phyloP scores from a whole-genome alignment of 2,888 invertebrate species.

The Chironomus riparius region DNA sequence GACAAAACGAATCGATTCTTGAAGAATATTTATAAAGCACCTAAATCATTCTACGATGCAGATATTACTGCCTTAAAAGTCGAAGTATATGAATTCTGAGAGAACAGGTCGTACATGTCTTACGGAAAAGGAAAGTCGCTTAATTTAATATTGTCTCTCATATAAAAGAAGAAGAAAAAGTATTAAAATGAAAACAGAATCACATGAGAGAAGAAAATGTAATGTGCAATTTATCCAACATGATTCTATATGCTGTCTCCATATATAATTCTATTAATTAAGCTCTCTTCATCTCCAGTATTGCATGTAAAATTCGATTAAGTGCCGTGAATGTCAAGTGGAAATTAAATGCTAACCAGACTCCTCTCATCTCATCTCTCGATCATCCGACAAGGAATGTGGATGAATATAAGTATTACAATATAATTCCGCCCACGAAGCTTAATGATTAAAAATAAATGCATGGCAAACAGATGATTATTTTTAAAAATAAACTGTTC shows the following conservation, averaged over 20 bases:
- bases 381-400: neutral
- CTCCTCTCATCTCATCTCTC: neutral
- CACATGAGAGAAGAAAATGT: too few species aligned
- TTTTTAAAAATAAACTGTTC: neutral
- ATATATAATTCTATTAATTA: neutral
- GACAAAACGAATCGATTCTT: too few species aligned
- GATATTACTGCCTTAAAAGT: too few species aligned
- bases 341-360: neutral
- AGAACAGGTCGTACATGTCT: neutral
- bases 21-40: too few species aligned
- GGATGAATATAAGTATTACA: neutral
- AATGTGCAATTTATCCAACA: too few species aligned
- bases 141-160: neutral
- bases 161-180: too few species aligned
- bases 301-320: neutral
- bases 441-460: neutral
- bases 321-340: neutral
- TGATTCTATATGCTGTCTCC: neutral
- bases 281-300: neutral
- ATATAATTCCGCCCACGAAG: neutral
- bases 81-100: too few species aligned
- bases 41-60: too few species aligned
- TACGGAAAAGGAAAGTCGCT: slow-evolving; percentile 1
- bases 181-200: too few species aligned
- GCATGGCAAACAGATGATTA: neutral